Base-by-base conservation (phyloP, 2,797 vertebrate genomes). In the Botia kubotai region DNA sequence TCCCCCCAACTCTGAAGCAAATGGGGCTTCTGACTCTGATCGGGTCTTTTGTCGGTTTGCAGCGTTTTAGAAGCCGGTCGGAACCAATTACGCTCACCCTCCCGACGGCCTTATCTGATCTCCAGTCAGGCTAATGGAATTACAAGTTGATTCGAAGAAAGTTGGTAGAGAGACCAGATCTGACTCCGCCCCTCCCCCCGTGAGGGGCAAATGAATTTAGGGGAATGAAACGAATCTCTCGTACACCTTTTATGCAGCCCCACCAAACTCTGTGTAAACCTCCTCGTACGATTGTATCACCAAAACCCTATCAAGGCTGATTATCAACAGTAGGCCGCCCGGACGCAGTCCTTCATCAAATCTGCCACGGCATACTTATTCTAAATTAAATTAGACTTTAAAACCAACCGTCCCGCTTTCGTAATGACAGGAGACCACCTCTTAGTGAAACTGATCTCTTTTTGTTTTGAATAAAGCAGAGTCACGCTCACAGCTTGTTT, bases 21-120 rank as follows among this genome's bases (percentile, higher is more conserved):
- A 88, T 84, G 19, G 75, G 87, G 84, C 60, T 52, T 50, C 60
- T 87, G 78, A 74, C n/a, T 71, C 68, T 80, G 68, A 55, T 58
- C 36, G 33, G 19, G 26, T 74, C 46, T 77, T 70, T 68, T 26
- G 13, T 39, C 72, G 58, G 73, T 80, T 75, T 70, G 69, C 14
- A 11, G 75, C 26, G 21, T 78, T 85, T 82, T 66, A 69, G 14
- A 87, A 68, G 23, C 57, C 60, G 75, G 69, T 90, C 79, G 69
- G 72, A 85, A 90, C 84, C 87, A 88, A 87, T 90, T 86, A 87
- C 39, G 21, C 65, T 86, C 75, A 82, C 62, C 48, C 63, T 55
- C 79, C 63, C 71, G 84, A 85, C 58, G 80, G 53, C 66, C 77
- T 65, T 90, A 87, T 89, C 89, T 90, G 87, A 91, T 92, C 88